Conservation (phyloP, 2,888 invertebrate species). For the Polyploca ridens region DNA sequence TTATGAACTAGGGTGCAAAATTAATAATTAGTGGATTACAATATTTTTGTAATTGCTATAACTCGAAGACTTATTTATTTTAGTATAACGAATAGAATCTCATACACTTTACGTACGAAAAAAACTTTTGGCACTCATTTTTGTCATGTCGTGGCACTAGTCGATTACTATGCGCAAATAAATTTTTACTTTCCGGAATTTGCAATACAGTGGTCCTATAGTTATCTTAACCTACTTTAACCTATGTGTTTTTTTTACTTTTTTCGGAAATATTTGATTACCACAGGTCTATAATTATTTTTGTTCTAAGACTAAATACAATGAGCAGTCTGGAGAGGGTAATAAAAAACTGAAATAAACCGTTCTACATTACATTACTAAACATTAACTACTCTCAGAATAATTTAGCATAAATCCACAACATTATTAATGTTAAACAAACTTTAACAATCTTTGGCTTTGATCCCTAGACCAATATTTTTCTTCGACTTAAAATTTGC, state of each 20-base stretch:
- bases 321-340: conserved; percentile 83
- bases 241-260: conserved; percentile 69
- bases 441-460: conserved; percentile 92
- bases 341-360: conserved; percentile 64
- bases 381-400: conserved; percentile 78
- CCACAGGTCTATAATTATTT: conserved; percentile 73
- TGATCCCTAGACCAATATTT: conserved; percentile 92
- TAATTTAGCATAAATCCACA: conserved; percentile 83
- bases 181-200: conserved; percentile 53
- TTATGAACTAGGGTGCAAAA: conserved; percentile 79
- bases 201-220: conserved; percentile 74
- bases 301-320: conserved; percentile 76
- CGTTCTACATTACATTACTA: conserved; percentile 69
- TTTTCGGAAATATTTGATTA: conserved; percentile 77
- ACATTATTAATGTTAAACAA: conserved; percentile 83
- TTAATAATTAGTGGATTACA: conserved; percentile 67
- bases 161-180: conserved; percentile 43
- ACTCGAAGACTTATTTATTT: conserved; percentile 37
- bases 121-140: conserved; percentile 71
- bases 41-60: conserved; percentile 49
- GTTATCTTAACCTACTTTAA: conserved; percentile 64
- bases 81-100: conserved; percentile 30
- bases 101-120: conserved; percentile 35
- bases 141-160: conserved; percentile 66
- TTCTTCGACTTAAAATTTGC: conserved; percentile 70